A percentile compares a stretch with the other conserved stretches of the same genome.
Conservation (phyloP, 2,797 vertebrate species). For the Labroides dimidiatus region DNA sequence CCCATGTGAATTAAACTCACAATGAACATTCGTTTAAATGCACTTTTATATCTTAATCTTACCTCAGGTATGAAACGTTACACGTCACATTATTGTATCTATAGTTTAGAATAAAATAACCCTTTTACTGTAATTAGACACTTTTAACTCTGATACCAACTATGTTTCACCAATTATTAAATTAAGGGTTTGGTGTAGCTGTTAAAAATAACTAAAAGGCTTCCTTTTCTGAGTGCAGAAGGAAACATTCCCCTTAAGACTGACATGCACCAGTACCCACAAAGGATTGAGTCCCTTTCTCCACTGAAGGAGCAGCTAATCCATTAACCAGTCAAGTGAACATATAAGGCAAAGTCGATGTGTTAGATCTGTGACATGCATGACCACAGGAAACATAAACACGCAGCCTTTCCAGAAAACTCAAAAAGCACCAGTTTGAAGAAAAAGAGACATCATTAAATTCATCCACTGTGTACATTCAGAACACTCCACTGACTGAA, state of each 20-base stretch:
- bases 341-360: conserved; percentile 8
- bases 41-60: no score
- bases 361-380: conserved; percentile 37
- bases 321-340: conserved; percentile 54
- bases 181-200: conserved; percentile 10
- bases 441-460: conserved; percentile 53
- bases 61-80: no score
- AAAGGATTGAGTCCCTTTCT: conserved; percentile 33
- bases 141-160: conserved; percentile 6
- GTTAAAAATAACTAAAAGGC: not conserved
- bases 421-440: conserved; percentile 13
- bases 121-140: not conserved
- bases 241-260: conserved; percentile 28
- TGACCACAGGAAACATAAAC: conserved; percentile 32
- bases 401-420: conserved; percentile 7
- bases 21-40: no score
- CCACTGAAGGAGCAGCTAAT: conserved; percentile 46
- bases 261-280: conserved; percentile 34
- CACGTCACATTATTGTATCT: no score
- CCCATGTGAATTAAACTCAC: no score
- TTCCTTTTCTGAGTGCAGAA: conserved; percentile 17
- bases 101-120: no score
- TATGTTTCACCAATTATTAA: not conserved
- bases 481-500: conserved; percentile 42
- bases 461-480: conserved; percentile 23